These are phyloP conservation scores for Orthonychiurus folsomi DNA, from an alignment of 2,888 invertebrate species.

Conservation along the genomic window DNA sequence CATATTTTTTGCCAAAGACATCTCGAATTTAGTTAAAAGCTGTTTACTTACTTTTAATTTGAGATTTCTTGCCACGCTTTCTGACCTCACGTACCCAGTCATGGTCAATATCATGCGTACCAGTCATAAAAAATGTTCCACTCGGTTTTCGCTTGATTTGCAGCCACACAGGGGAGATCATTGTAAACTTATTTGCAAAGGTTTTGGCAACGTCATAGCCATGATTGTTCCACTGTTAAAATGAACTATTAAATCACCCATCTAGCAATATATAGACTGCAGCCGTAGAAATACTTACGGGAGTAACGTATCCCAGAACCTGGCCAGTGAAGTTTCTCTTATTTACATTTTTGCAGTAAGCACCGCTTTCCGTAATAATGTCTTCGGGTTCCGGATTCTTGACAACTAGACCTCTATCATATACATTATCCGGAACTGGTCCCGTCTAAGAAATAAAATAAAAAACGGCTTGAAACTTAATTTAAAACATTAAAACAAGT, in stretches of 20 bases:
- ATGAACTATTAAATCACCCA: constrained; percentile 38
- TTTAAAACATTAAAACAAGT: constrained; percentile 7
- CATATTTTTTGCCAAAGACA: neutral
- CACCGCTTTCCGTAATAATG: constrained; percentile 64
- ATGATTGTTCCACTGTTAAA: constrained; percentile 88
- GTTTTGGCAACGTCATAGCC: constrained; percentile 87
- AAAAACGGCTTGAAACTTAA: constrained; percentile 5
- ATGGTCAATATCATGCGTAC: constrained; percentile 74
- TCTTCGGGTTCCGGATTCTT: constrained; percentile 60
- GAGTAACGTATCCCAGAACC: constrained; percentile 85
- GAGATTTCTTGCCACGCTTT: constrained; percentile 50
- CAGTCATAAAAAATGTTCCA: constrained; percentile 57
- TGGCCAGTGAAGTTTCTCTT: constrained; percentile 59
- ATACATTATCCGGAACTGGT: constrained; percentile 56
- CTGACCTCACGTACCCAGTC: constrained; percentile 70
- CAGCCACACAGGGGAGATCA: constrained; percentile 91
- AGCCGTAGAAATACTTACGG: constrained; percentile 52
- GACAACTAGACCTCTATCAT: constrained; percentile 60
- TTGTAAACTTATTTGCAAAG: constrained; percentile 79
- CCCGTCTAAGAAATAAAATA: constrained; percentile 45
- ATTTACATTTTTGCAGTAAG: constrained; percentile 62
- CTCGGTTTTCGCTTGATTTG: constrained; percentile 61
- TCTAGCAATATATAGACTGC: neutral
- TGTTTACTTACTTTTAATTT: constrained; percentile 52
- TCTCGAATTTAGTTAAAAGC: neutral